Base-by-base conservation (phyloP, 2,888 invertebrate genomes). In the Erpobdella octoculata region DNA sequence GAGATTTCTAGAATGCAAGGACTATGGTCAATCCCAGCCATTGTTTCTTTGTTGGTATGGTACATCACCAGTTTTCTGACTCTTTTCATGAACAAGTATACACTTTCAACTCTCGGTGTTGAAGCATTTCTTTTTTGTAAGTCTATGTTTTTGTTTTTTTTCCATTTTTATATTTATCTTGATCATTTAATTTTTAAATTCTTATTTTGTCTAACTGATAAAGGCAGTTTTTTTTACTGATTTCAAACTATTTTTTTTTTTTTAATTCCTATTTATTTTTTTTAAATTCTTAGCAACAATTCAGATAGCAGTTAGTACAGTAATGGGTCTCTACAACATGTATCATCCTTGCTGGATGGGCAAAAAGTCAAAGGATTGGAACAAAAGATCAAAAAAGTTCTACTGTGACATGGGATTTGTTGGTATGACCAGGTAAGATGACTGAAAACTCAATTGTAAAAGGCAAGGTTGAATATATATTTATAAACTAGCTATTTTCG, bases 31-130 rank as follows among this genome's bases (percentile, higher is more conserved):
- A 70, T 78, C 0, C 67, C 80, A 37, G 81, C 81, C 1, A 77
- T 81, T 58, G 65, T 78, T 3, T 79, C 81, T 69, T 78, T 82
- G 4, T 72, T 87, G 67, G 81, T 89, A 74, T 90, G 90, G 90
- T 90, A 90, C 79, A 86, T 90, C 79, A 90, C 90, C 81, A 89
- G 89, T 81, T 89, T 88, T 9, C 89, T 88, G 80, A 90, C 90
- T 1, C 84, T 90, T 68, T 90, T 90, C 81, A 84, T 89, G 73
- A 90, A 90, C 83, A 90, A 90, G 80, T 89, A 89, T 80, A 89
- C 90, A 78, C 83, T 90, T 73, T 87, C 89, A 0, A 89, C 88
- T 77, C 86, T 89, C 80, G 86, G 87, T 81, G 89, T 89, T 64
- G 89, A 90, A 83, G 89, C 90, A 25, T 88, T 89, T 70, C 84